Evolutionary conservation across 1,140 invertebrate species (phyloP).

Genomic region (Cephus cinctus): DNA sequence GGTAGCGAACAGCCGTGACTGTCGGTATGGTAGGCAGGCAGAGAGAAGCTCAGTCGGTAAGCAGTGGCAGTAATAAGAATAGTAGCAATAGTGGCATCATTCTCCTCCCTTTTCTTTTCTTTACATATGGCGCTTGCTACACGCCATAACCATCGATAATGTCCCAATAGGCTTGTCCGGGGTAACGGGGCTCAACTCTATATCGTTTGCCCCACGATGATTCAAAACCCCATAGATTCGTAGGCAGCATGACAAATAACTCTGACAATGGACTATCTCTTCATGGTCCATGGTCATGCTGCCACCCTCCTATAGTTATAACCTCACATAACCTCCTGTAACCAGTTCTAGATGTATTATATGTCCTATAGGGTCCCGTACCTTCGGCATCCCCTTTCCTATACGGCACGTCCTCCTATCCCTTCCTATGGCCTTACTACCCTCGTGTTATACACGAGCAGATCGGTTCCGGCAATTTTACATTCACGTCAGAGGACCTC

Average conservation of each 20-base stretch:
- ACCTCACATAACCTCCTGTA: no score
- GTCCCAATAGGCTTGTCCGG: constrained; percentile 35
- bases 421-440: constrained; percentile 26
- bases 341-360: no score
- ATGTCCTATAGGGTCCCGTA: no score
- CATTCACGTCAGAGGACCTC: constrained; percentile 43
- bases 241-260: constrained; percentile 54
- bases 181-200: constrained; percentile 19
- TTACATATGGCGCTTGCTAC: constrained; percentile 35
- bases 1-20: no score
- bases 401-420: constrained; percentile 13
- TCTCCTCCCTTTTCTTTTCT: no score
- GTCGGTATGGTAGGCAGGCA: no score
- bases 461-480: constrained; percentile 56
- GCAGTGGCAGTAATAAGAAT: no score
- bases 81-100: no score
- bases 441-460: constrained; percentile 49
- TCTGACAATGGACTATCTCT: constrained; percentile 46
- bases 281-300: constrained; percentile 34
- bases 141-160: constrained; percentile 47
- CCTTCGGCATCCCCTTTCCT: not conserved
- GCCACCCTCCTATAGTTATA: constrained; percentile 18
- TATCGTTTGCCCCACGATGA: constrained; percentile 21
- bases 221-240: constrained; percentile 38
- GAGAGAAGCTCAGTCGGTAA: no score